A percentile compares a stretch with the other conserved stretches of the same genome.
These are phyloP conservation scores for Antennarius striatus DNA, from an alignment of 2,113 vertebrate genomes.

Conservation along the genomic window DNA sequence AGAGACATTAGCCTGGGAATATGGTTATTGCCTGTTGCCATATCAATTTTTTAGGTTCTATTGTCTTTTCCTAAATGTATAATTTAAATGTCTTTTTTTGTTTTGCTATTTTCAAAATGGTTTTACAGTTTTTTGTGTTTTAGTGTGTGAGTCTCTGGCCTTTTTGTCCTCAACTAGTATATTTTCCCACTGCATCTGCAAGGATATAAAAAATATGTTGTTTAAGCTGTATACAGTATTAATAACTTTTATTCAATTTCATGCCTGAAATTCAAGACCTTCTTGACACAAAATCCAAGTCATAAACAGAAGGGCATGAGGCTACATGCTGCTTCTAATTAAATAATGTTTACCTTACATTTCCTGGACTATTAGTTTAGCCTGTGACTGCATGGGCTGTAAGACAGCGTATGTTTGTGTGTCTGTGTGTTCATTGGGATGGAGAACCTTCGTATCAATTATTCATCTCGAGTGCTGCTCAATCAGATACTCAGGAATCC, in stretches of 20 bases:
- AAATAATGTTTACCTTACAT: constrained; percentile 60
- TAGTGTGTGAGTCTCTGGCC: too few species aligned
- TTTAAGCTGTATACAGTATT: too few species aligned
- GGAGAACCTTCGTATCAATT: constrained; percentile 64
- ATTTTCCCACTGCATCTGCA: too few species aligned
- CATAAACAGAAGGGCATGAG: constrained; percentile 28
- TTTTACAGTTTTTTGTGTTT: too few species aligned
- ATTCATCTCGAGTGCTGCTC: constrained; percentile 70
- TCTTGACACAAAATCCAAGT: constrained; percentile 19
- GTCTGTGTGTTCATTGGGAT: constrained; percentile 51
- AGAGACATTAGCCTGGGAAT: constrained; percentile 40
- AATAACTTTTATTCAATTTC: neutral
- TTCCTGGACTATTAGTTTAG: constrained; percentile 69
- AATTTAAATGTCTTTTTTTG: too few species aligned
- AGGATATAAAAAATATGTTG: too few species aligned
- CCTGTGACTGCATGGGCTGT: constrained; percentile 32
- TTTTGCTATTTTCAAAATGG: too few species aligned
- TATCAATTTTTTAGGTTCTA: neutral
- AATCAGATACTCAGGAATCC: constrained; percentile 68
- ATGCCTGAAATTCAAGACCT: constrained; percentile 22
- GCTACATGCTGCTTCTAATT: constrained; percentile 53
- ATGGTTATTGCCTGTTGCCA: constrained; percentile 7
- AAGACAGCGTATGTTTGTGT: constrained; percentile 49
- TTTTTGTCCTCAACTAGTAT: too few species aligned
- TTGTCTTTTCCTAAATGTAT: neutral